These are phyloP conservation scores for Amblyraja radiata DNA, from an alignment of 2,797 vertebrate species.

Conservation along the genomic window DNA sequence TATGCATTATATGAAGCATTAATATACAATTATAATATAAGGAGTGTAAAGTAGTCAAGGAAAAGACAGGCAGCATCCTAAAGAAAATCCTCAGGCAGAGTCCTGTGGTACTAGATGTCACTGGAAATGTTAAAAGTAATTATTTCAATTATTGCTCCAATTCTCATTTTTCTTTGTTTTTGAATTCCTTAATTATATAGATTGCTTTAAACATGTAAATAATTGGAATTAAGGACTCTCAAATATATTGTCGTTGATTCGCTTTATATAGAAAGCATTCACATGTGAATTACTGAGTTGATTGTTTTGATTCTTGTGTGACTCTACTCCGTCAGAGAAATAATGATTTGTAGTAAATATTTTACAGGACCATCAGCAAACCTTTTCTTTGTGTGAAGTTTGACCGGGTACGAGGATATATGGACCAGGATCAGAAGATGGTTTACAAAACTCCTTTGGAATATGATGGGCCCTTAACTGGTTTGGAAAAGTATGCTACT, in stretches of 20 bases:
- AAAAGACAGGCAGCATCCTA: background rate
- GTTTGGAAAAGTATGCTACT: constrained; percentile 48
- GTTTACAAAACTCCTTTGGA: constrained; percentile 47
- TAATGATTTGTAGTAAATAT: background rate
- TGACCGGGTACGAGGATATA: constrained; percentile 43
- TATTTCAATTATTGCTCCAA: constrained; percentile 35
- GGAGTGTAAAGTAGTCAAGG: constrained; percentile 16
- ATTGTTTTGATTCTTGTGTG: background rate
- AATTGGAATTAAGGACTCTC: background rate
- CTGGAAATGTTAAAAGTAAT: constrained; percentile 24
- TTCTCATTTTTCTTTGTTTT: background rate
- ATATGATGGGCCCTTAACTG: constrained; percentile 43
- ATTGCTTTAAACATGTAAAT: constrained; percentile 13
- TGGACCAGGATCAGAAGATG: constrained; percentile 43
- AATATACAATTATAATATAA: constrained; percentile 8
- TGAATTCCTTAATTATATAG: background rate
- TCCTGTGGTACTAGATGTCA: constrained; percentile 20
- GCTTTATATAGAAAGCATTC: background rate
- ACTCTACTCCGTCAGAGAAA: background rate
- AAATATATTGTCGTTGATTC: background rate
- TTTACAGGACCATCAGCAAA: constrained; percentile 39
- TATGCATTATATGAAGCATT: background rate
- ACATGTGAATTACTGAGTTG: background rate
- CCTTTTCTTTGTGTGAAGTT: constrained; percentile 49
- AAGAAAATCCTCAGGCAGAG: constrained; percentile 15